Percentiles rank a stretch among this genome's conserved stretches.
phyloP scores from a whole-genome alignment of 1,140 invertebrate species.

The Dendroctonus valens region DNA sequence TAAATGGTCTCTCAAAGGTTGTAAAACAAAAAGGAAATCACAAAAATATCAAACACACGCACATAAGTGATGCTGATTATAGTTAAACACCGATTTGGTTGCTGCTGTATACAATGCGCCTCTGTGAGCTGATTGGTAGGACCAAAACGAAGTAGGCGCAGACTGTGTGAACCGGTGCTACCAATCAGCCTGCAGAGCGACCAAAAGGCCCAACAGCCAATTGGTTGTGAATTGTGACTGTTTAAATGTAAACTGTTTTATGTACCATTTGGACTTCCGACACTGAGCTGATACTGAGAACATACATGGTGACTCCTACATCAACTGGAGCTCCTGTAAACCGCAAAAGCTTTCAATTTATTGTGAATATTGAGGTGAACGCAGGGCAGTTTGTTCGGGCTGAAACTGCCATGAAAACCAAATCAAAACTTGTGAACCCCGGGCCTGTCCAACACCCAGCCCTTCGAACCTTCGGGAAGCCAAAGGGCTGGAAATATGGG shows the following conservation, averaged over 20 bases:
- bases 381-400: background rate
- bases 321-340: constrained; percentile 91
- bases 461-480: background rate
- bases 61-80: constrained; percentile 28
- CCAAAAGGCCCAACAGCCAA: background rate
- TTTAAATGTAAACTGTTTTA: background rate
- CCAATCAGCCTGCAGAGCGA: background rate
- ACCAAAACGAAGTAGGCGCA: background rate
- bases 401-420: constrained; percentile 27
- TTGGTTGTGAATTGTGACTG: too few species aligned
- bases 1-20: constrained; percentile 17
- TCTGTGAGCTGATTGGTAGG: background rate
- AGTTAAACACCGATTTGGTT: constrained; percentile 27
- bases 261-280: constrained; percentile 99
- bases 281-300: constrained; percentile 97
- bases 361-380: background rate
- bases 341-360: constrained; percentile 37
- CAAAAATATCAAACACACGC: constrained; percentile 18
- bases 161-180: background rate
- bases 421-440: constrained; percentile 32
- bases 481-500: constrained; percentile 21
- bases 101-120: constrained; percentile 7
- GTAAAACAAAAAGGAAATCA: constrained; percentile 16
- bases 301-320: constrained; percentile 97
- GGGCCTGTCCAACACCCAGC: constrained; percentile 32